Base-by-base conservation (phyloP, 2,888 invertebrate species). In the Diadromus collaris region DNA sequence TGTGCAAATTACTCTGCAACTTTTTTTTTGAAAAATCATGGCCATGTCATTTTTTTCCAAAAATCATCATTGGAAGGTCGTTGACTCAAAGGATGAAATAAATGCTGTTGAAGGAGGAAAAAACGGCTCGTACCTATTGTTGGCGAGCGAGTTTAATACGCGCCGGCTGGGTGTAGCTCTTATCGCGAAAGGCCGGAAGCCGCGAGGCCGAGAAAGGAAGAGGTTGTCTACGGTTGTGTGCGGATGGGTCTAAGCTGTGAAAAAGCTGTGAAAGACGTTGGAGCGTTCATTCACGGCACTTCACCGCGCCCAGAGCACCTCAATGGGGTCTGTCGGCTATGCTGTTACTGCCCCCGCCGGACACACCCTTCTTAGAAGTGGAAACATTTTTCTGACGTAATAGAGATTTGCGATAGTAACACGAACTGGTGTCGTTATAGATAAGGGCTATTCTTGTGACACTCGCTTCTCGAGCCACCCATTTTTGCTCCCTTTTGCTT, bases 381-480 rank as follows among this genome's bases (percentile, higher is more conserved):
- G 73, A 81, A 70, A 78, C 69, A 81, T 81, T 76, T 76, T 78
- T 79, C 67, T 69, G 79, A 76, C 73, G 72, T 80, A 72, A 71
- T 69, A 76, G 60, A 68, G 60, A 68, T 75, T 75, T 56, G 58
- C 72, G 78, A 60, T 78, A 78, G 67, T 61, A 75, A 69, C 78
- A 75, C 34, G 51, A 67, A 63, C 51, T 34, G 44, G 67, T 51
- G 58, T 65, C 74, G 46, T 75, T 75, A 68, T 16, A 34, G 75
- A 71, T 68, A 79, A 75, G 68, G 44, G 34, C 67, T 71, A 68
- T 79, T 75, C 56, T 68, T 41, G 61, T 75, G 54, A 75, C 67
- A 48, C 61, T 68, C 68, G 74, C 38, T 41, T 46, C 32, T 60
- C 78, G 44, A 58, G 58, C 38, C 16, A 46, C 38, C 56, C 54